Conservation (phyloP, 2,888 invertebrate genomes). For the Thelaira solivaga region DNA sequence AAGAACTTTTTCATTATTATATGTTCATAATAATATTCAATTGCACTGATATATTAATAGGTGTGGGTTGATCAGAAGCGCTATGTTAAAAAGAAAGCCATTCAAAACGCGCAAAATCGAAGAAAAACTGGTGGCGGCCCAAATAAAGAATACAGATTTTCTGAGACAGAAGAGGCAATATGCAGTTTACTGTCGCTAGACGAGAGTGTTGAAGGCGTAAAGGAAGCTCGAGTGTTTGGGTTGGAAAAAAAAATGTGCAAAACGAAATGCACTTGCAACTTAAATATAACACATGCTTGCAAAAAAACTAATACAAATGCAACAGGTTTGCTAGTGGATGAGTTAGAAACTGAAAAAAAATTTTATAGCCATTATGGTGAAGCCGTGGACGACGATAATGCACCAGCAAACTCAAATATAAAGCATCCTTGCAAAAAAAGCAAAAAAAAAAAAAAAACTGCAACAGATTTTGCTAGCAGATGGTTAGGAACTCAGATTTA, state of each 20-base stretch:
- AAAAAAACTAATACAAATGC: neutral
- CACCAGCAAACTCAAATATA: neutral
- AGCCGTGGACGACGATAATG: neutral
- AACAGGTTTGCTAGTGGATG: neutral
- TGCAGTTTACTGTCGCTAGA: neutral
- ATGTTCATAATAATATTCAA: no score
- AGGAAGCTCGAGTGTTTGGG: neutral
- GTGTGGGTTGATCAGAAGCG: no score
- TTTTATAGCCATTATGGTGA: neutral
- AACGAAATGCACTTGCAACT: neutral
- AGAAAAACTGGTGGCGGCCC: no score
- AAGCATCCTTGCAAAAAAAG: no score
- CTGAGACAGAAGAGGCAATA: neutral
- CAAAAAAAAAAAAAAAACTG: no score
- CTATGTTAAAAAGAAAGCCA: no score
- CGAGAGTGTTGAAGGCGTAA: neutral
- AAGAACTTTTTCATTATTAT: no score
- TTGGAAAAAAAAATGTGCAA: neutral
- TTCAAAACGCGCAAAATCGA: no score
- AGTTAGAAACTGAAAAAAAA: neutral
- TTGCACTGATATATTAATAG: no score
- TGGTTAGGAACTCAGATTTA: no score
- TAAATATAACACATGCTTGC: neutral
- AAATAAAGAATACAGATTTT: neutral
- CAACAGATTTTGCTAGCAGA: no score